Conservation (phyloP, 1,140 invertebrate species). For the Drosophila azteca region DNA sequence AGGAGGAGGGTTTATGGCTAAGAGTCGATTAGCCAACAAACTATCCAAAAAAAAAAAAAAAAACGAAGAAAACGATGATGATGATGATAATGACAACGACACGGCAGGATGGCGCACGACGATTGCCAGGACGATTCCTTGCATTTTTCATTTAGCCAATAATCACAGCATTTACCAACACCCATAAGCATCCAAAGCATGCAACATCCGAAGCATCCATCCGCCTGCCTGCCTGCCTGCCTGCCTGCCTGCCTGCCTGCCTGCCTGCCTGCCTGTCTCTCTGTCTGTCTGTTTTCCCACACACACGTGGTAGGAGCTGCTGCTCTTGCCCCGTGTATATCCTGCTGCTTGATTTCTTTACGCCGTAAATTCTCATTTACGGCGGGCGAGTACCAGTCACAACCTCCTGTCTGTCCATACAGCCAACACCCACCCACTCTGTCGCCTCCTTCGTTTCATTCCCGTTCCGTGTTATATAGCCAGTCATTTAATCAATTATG, state of each 20-base stretch:
- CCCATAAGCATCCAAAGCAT: conserved; percentile 62
- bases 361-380: conserved; percentile 65
- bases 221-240: not conserved
- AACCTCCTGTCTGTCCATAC: not conserved
- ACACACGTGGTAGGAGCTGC: not conserved
- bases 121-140: conserved; percentile 53
- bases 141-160: conserved; percentile 72
- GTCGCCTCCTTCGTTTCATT: conserved; percentile 2
- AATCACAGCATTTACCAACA: conserved; percentile 72
- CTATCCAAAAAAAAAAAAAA: conserved; percentile 19
- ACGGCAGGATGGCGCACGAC: conserved; percentile 16
- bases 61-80: conserved; percentile 22
- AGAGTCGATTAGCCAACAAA: no score
- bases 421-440: not conserved
- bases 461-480: conserved; percentile 59
- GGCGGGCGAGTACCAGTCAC: conserved; percentile 14
- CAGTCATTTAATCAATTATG: conserved; percentile 81
- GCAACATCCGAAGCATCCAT: conserved; percentile 23
- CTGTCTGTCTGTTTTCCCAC: conserved; percentile 5
- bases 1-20: no score
- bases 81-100: conserved; percentile 6
- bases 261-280: not conserved
- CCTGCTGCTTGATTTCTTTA: conserved; percentile 43
- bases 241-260: not conserved
- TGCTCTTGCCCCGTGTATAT: not conserved